These are phyloP conservation scores for Caloenas nicobarica DNA, from an alignment of 2,113 vertebrate genomes.

Conservation along the genomic window DNA sequence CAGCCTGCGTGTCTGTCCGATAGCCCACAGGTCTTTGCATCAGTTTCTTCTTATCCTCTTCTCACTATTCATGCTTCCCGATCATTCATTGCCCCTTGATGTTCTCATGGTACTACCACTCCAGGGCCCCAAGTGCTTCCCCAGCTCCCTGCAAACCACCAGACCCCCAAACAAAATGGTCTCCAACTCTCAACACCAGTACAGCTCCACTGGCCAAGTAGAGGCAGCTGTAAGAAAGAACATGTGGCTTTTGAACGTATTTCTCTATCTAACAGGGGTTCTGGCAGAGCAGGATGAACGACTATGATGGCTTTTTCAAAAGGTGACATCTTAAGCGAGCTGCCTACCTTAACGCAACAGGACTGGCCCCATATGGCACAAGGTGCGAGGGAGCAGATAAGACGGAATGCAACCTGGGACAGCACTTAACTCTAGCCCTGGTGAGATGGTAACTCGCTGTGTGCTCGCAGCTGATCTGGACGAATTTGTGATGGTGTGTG, in stretches of 20 bases:
- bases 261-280: not conserved
- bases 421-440: not conserved
- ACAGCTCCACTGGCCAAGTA: not conserved
- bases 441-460: not conserved
- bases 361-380: not conserved
- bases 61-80: not conserved
- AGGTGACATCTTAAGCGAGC: not conserved
- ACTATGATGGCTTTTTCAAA: not conserved
- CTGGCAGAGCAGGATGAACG: not conserved
- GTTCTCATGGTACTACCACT: not conserved
- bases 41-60: not conserved
- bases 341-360: not conserved
- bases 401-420: not conserved
- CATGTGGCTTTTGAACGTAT: not conserved
- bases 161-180: not conserved
- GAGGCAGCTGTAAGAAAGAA: not conserved
- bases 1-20: not conserved
- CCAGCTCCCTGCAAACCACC: not conserved
- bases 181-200: not conserved
- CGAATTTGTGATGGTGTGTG: not conserved
- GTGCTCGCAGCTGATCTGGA: not conserved
- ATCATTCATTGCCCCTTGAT: not conserved
- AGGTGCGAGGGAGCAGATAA: fast-evolving
- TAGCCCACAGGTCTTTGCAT: not conserved
- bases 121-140: not conserved